Base-by-base conservation (phyloP, 2,797 vertebrate genomes). In the Acipenser transmontanus region DNA sequence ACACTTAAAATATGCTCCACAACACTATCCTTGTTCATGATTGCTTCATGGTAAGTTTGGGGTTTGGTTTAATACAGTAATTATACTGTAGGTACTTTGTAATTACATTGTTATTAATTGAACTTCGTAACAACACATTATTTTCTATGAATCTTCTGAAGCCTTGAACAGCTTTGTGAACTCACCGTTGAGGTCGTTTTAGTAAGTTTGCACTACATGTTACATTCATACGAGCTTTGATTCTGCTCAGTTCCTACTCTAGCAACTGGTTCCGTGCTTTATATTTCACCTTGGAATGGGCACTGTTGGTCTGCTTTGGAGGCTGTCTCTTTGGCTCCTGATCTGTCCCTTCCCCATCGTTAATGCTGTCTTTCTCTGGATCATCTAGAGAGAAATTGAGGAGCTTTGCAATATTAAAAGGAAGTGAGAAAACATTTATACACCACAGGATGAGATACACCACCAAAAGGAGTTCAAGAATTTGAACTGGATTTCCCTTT, bases 161-260 rank as follows among this genome's bases (percentile, higher is more conserved):
- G 34, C 34, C 34, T 34, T 34, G 34, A 34, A 34, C 34, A 4
- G 34, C 34, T 34, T 17, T 20, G 11, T 11, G 3, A n/a, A 13
- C 65, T 69, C 47, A 79, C 73, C 72, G 65, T 60, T 69, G 20
- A 50, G 75, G 71, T 8, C 61, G 65, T 52, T 68, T 62, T 52
- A 59, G n/a, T 20, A 62, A 13, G 47, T 76, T 68, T 20, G 51
- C 52, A 50, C 64, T 51, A 63, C 65, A 71, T 51, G 66, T 62
- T 48, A 50, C 70, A 47, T 76, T 62, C 68, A 74, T 74, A n/a
- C 74, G 66, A 6, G 68, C 54, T 66, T 74, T 77, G 47, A 74
- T 67, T 51, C 71, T 56, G 20, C 70, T 62, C 67, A 77, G 60
- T 48, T 74, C 68, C 17, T 70, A 61, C 63, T 74, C 77, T 17